Conservation (phyloP, 2,888 invertebrate genomes). For the Toxonevra muliebris region DNA sequence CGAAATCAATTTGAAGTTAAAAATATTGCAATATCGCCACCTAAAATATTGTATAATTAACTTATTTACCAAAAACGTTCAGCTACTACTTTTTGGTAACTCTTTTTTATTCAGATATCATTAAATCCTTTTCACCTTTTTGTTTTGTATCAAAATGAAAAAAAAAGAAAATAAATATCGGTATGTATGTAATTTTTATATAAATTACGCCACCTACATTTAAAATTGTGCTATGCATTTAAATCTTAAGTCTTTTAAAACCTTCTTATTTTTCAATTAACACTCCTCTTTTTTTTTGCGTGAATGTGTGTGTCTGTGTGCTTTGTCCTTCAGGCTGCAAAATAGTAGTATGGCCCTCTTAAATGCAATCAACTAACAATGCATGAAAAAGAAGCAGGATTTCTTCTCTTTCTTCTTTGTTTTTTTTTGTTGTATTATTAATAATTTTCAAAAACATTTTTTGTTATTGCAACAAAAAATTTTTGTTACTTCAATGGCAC, state of each 20-base stretch:
- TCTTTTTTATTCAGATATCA: too few species aligned
- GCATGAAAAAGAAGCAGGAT: conserved; percentile 12
- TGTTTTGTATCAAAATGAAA: too few species aligned
- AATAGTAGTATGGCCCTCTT: conserved; percentile 1
- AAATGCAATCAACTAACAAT: conserved; percentile 35
- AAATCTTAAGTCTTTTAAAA: too few species aligned
- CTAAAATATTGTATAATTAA: too few species aligned
- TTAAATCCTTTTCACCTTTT: too few species aligned
- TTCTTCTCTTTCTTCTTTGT: conserved; percentile 37
- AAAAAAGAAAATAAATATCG: too few species aligned
- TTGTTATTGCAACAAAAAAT: conserved; percentile 15
- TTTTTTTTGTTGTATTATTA: not conserved
- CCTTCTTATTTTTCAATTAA: too few species aligned
- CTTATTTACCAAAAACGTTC: too few species aligned
- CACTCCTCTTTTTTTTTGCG: not conserved
- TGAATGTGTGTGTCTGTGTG: not conserved
- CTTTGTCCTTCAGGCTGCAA: conserved; percentile 2
- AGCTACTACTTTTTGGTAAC: too few species aligned
- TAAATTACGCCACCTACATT: not conserved
- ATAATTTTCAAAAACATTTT: not conserved
- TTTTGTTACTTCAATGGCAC: conserved; percentile 20
- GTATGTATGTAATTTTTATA: too few species aligned
- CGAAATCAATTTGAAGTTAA: too few species aligned
- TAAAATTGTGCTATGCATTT: not conserved
- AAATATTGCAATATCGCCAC: too few species aligned